Evolutionary conservation across 2,888 invertebrate species (phyloP), one percentile per base, ranked within the genome.

Genomic region (Heteropelma amictum): DNA sequence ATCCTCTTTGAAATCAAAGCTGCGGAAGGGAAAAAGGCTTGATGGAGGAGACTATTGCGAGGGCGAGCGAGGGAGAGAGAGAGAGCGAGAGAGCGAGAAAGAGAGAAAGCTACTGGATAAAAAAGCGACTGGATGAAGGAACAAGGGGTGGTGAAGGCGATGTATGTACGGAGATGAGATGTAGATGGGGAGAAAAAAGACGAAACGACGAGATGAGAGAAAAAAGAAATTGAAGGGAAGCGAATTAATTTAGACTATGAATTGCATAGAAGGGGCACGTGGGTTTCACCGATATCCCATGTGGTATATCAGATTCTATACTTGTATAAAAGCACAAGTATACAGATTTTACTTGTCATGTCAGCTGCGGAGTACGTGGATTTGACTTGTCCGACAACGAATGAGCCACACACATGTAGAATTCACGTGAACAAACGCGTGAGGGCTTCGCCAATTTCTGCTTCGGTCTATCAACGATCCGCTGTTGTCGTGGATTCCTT

Each of bases 1-100:
- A 78, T 81, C 82, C 86, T 83, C 85, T 87, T 87, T 86, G 85
- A 85, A 88, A 85, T 87, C 85, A 86, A 86, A 87, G 84, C 85
- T 79, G 72, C 80, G 81, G 82, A 58, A 56, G 68, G 45, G 35
- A 82, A 68, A 67, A 72, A 17, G 65, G 26, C 64, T 42, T 63
- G 21, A 60, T 30, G 49, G 49, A 51, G 65, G 71, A 75, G 67
- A 56, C 75, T 71, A 61, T 70, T 61, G 74, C 64, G 74, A 65
- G 74, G 63, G 63, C 17, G 53, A 23, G 38, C 45, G 40, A 61
- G 42, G 51, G 12, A 14, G 49, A 45, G 35, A 10, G 12, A 28
- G 38, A n/a, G 60, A 33, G 30, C 10, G 19, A 28, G 53, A n/a
- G 19, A 45, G 19, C 33, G 53, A 49, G 58, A 49, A 56, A 53